A percentile compares a stretch with the other conserved stretches of the same genome.
phyloP scores from a whole-genome alignment of 2,113 vertebrate species.

The Epinephelus lanceolatus region DNA sequence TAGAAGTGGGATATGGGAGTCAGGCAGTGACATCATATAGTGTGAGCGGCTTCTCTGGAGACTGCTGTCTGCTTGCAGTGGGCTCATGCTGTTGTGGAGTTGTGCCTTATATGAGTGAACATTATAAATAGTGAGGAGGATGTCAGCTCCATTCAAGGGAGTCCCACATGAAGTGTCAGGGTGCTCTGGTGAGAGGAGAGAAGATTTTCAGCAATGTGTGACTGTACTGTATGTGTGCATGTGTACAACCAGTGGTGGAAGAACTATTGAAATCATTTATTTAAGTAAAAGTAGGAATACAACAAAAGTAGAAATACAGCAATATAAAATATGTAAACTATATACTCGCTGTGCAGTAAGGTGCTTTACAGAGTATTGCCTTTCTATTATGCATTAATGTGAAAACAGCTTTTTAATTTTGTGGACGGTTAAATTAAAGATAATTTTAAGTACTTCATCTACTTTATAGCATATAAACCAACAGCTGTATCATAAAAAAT shows the following conservation, averaged over 20 bases:
- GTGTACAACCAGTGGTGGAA: not conserved
- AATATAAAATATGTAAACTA: not conserved
- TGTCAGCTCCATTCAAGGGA: conserved; percentile 63
- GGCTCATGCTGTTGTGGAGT: conserved; percentile 50
- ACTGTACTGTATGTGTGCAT: not conserved
- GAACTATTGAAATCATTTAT: not conserved
- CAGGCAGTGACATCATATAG: conserved; percentile 57
- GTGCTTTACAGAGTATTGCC: not conserved
- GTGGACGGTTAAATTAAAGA: not conserved
- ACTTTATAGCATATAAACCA: not conserved
- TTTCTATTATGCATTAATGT: not conserved
- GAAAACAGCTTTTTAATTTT: not conserved
- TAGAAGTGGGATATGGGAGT: conserved; percentile 38
- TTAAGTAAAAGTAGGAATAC: not conserved
- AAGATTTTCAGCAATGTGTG: conserved; percentile 46
- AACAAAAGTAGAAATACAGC: not conserved
- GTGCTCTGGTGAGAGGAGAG: conserved; percentile 52
- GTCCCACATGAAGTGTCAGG: conserved; percentile 58
- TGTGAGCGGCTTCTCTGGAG: conserved; percentile 64
- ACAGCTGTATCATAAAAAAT: not conserved
- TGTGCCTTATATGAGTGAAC: conserved; percentile 64
- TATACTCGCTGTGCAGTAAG: not conserved
- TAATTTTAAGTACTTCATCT: not conserved
- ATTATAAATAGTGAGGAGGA: conserved; percentile 71
- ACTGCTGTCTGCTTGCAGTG: conserved; percentile 61